Percentiles rank a stretch among this genome's conserved stretches.
Conservation (phyloP, 2,797 vertebrate genomes). For the Chiroxiphia lanceolata region DNA sequence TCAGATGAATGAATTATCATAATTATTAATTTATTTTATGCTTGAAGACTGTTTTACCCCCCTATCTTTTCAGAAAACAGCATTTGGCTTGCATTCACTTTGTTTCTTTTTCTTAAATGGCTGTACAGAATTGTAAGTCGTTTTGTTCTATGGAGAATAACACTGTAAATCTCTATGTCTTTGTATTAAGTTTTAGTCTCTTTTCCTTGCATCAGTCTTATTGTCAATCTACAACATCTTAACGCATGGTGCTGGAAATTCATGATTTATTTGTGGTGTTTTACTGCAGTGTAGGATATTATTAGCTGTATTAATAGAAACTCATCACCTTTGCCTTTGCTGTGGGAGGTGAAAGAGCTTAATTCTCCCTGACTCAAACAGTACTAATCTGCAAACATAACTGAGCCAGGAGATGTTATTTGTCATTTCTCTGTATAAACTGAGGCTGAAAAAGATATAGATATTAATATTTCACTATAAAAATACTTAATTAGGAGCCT, state of each 20-base stretch:
- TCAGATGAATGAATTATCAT: slow-evolving; percentile 28
- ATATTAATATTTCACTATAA: neutral
- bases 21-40: slow-evolving; percentile 47
- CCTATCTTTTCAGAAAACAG: neutral
- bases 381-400: slow-evolving; percentile 21
- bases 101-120: slow-evolving; percentile 9
- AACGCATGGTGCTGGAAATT: neutral
- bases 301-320: slow-evolving; percentile 38
- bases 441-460: neutral
- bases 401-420: neutral
- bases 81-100: neutral
- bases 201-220: neutral
- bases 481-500: neutral
- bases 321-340: slow-evolving; percentile 43
- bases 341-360: slow-evolving; percentile 40
- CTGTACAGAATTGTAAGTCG: neutral
- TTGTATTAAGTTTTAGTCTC: neutral
- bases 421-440: slow-evolving; percentile 21
- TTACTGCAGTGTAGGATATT: slow-evolving; percentile 2
- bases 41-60: neutral
- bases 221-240: slow-evolving; percentile 6
- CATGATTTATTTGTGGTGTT: slow-evolving; percentile 22
- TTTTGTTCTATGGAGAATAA: neutral
- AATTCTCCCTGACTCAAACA: slow-evolving; percentile 30
- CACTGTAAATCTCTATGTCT: neutral